Evolutionary conservation across 2,797 vertebrate genomes (phyloP), one percentile per base, ranked within the genome.

Genomic region (Adrianichthys oophorus): DNA sequence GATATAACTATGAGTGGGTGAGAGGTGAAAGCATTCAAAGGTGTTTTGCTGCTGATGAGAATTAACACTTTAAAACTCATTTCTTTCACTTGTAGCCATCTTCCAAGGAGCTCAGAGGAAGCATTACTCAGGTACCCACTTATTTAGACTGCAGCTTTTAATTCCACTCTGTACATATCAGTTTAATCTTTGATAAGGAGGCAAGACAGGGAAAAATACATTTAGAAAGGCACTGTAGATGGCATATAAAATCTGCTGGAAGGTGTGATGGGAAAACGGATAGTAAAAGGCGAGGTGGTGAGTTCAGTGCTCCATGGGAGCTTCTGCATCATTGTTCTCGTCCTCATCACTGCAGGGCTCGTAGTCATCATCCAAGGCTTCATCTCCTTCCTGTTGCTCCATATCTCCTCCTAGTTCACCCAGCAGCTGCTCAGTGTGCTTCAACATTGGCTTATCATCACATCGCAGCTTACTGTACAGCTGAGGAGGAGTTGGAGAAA

Each of bases 371-470:
- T 92, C 86, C 48, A 87, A 15, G 1, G 37, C 48, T 0, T 78
- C 70, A 4, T 85, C 83, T 23, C 29, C 82, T 47, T 88, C 87
- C 14, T 79, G 89, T 41, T 50, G 85, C n/a, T 68, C 75, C 21
- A 82, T 43, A 15, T 89, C 90, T 44, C 87, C 90, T 56, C 90
- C 91, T 50, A 93, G 84, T 56, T 93, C 90, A 0, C 61, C 74
- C 2, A 94, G 79, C 52, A 93, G 89, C 78, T 93, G 91, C 61
- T 92, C 89, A 15, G 83, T 74, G 12, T 93, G 92, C 65, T 92
- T 90, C 77, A 88, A 65, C 79, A 93, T 65, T 1, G 88, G 88
- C 45, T 80, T 67, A 74, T 93, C 92, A 40, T 93, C 92, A 67
- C 92, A 93, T 8, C 47, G 78, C 65, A 94, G 80, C 80, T 93